These are phyloP conservation scores for Syrphus vitripennis DNA, from an alignment of 2,888 invertebrate species.

Conservation along the genomic window DNA sequence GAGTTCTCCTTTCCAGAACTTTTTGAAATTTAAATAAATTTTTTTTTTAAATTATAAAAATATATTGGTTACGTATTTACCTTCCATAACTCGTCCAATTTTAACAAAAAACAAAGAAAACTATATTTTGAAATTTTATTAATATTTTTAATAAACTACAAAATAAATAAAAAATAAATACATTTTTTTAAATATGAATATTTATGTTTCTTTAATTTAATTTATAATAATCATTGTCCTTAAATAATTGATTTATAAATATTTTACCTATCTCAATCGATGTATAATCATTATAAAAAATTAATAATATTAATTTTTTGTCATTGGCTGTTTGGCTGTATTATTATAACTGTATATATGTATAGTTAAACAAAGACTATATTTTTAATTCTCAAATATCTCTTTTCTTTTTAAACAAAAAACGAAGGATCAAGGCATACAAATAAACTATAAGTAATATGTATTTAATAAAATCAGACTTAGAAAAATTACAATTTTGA, in stretches of 20 bases:
- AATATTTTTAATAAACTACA: slow-evolving; percentile 36
- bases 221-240: not conserved
- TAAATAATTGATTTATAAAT: not conserved
- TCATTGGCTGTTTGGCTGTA: not conserved
- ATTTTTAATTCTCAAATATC: not conserved
- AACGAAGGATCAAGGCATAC: slow-evolving; percentile 26
- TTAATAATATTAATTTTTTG: not conserved
- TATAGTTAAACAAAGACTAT: not conserved
- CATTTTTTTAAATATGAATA: not conserved
- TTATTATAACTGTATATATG: not conserved
- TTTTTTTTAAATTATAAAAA: too few relatives aligned
- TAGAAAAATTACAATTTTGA: slow-evolving; percentile 51
- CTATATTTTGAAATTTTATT: slow-evolving; percentile 27
- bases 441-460: not conserved
- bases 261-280: not conserved
- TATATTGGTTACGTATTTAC: too few relatives aligned
- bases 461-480: slow-evolving; percentile 45
- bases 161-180: slow-evolving; percentile 65
- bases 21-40: too few relatives aligned
- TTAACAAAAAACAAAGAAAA: not conserved
- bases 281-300: not conserved
- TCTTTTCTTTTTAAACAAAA: slow-evolving; percentile 25
- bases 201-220: not conserved
- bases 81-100: not conserved
- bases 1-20: too few relatives aligned